Conservation (phyloP, 2,113 vertebrate species). For the Cynoglossus semilaevis region DNA sequence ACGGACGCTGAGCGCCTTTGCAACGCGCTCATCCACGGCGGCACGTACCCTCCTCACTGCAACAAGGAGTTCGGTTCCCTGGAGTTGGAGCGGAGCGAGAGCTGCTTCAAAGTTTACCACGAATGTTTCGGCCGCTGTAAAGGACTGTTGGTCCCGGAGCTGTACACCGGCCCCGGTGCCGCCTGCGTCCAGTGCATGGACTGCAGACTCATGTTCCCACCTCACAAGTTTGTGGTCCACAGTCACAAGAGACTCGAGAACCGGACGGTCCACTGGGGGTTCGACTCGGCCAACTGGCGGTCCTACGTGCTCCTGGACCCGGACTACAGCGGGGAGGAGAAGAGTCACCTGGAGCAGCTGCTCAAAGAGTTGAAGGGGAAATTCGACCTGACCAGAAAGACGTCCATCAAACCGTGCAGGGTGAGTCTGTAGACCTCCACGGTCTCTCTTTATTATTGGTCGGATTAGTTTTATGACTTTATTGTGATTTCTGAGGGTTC, state of each 20-base stretch:
- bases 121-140: constrained; percentile 97
- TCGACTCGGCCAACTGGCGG: constrained; percentile 98
- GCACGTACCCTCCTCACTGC: constrained; percentile 87
- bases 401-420: constrained; percentile 86
- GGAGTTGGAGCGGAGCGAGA: constrained; percentile 89
- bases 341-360: constrained; percentile 84
- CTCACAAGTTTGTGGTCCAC: constrained; percentile 97
- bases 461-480: constrained; percentile 11
- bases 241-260: constrained; percentile 96
- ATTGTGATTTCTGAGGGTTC: background rate
- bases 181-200: constrained; percentile 97
- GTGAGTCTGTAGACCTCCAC: constrained; percentile 86
- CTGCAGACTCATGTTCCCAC: constrained; percentile 94
- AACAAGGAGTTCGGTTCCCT: constrained; percentile 87
- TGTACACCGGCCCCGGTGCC: constrained; percentile 87
- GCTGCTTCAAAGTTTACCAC: constrained; percentile 94
- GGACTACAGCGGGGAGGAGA: constrained; percentile 92
- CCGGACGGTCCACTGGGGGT: constrained; percentile 98
- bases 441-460: too few relatives aligned
- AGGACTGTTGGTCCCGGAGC: constrained; percentile 92
- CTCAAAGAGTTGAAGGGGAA: constrained; percentile 93
- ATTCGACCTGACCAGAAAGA: constrained; percentile 87
- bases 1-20: constrained; percentile 96
- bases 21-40: constrained; percentile 93
- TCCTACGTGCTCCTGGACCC: constrained; percentile 93